Base-by-base conservation (phyloP, 2,888 invertebrate species). In the Strigamia crassipes region DNA sequence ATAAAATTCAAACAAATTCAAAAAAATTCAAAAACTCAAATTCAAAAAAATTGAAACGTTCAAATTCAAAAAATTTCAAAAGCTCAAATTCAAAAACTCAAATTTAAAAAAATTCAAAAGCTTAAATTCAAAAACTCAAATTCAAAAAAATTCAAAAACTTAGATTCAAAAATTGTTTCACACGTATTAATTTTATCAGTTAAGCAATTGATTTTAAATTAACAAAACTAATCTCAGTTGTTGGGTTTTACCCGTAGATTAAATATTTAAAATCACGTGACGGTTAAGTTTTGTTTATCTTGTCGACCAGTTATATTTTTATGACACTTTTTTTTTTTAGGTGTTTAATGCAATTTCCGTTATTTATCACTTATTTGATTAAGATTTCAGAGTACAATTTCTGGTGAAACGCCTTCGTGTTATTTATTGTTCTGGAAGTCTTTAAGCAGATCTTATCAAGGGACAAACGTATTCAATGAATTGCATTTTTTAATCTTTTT, bases 321-420 rank as follows among this genome's bases (percentile, higher is more conserved):
- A 73, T 31, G 73, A 73, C 31, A 27, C 27, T 27, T 27, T 27
- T 27, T 27, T 73, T 73, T 73, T 23, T 61, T 2, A 73, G 27
- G 23, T 13, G 27, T 13, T 31, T 73, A 73, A 73, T 73, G 27
- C 73, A 73, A 73, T 73, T 73, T 73, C 73, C 73, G 73, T 73
- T 73, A 73, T 73, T 73, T 73, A 73, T 73, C 73, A 73, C 27
- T 73, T 31, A 15, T 73, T 73, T 23, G 27, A 23, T 12, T 31
- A 31, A 31, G 73, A 73, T 73, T 73, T 73, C 73, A 38, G n/a
- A 31, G 73, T 73, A 73, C 8, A 66, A 12, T 66, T 66, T 73
- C 23, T 15, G 13, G 73, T 73, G 27, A 73, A 73, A 73, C n/a
- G 56, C 15, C 18, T 73, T 73, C 13, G 12, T 73, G 23, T 73